These are phyloP conservation scores for Shinisaurus crocodilurus DNA, from an alignment of 2,113 vertebrate species.

Conservation along the genomic window DNA sequence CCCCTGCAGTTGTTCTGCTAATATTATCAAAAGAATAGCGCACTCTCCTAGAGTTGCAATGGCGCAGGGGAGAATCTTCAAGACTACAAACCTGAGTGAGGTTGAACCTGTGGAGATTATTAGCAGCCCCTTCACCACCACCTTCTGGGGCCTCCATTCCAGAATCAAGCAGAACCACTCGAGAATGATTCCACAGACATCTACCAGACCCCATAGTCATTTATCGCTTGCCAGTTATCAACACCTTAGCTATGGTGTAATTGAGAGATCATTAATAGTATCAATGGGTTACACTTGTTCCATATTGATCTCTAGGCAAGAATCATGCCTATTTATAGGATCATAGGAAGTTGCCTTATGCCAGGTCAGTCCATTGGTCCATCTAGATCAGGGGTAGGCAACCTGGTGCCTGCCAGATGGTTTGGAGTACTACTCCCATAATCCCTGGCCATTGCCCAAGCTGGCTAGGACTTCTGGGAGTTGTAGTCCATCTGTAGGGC, in stretches of 20 bases:
- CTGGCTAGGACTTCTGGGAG: no score
- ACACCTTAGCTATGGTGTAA: not conserved
- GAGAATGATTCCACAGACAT: not conserved
- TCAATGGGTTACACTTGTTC: not conserved
- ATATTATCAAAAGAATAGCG: not conserved
- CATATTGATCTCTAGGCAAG: not conserved
- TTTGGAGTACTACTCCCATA: no score
- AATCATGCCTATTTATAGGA: not conserved
- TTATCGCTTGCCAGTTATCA: not conserved
- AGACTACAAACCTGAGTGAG: not conserved
- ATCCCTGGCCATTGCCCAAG: no score
- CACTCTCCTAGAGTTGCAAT: not conserved
- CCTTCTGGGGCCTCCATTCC: not conserved
- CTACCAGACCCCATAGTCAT: not conserved
- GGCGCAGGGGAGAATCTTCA: not conserved
- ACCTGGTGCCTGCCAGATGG: no score
- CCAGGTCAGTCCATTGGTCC: not conserved
- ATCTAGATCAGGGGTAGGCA: no score
- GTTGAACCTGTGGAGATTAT: not conserved
- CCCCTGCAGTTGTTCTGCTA: not conserved
- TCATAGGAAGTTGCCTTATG: not conserved
- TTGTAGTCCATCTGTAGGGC: no score
- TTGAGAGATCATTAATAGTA: not conserved
- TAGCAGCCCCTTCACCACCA: not conserved
- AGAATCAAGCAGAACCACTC: not conserved